Conservation (phyloP, 1,140 invertebrate species). For the Acyrthosiphon pisum region DNA sequence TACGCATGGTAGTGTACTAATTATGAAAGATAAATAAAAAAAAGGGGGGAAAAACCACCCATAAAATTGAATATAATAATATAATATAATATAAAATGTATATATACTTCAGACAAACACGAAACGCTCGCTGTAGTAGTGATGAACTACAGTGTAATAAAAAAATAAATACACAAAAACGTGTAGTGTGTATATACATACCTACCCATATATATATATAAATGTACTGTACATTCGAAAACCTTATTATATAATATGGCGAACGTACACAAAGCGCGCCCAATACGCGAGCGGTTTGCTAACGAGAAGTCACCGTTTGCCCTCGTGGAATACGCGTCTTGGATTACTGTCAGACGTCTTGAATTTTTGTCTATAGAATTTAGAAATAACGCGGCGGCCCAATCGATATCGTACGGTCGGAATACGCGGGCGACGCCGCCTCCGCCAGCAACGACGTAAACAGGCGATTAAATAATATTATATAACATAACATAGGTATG, state of each 20-base stretch:
- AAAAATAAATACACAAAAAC: conserved; percentile 1
- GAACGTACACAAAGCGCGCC: not conserved
- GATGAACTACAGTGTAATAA: not conserved
- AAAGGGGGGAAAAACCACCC: not conserved
- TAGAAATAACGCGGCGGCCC: not conserved
- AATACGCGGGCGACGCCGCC: not conserved
- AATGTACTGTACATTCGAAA: not conserved
- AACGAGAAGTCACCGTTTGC: conserved; percentile 38
- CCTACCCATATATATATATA: not conserved
- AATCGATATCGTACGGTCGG: not conserved
- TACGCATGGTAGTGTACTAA: not conserved
- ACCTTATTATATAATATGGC: not conserved
- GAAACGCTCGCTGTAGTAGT: not conserved
- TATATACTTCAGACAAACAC: not conserved
- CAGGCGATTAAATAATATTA: not conserved
- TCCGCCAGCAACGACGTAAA: not conserved
- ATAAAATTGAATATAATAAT: not conserved
- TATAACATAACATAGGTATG: not conserved
- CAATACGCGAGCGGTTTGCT: not conserved
- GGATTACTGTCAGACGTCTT: conserved; percentile 35
- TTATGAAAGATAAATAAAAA: not conserved
- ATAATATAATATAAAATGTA: not conserved
- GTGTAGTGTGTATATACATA: not conserved
- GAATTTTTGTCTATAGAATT: conserved; percentile 1
- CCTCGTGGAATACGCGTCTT: not conserved